Evolutionary conservation across 2,888 invertebrate species (phyloP), one percentile per base, ranked within the genome.

Genomic region (Phengaris alcon): DNA sequence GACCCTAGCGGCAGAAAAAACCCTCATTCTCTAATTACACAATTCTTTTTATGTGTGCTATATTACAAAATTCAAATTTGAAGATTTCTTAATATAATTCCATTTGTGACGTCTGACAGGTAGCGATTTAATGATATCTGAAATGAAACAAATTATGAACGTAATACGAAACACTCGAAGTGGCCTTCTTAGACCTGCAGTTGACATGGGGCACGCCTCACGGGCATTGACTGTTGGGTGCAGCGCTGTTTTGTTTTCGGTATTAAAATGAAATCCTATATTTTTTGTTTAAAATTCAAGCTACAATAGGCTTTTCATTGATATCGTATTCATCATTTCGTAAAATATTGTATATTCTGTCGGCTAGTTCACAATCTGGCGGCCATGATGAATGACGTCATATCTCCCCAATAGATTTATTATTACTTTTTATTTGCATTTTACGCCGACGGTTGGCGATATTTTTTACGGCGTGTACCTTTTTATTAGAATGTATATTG

Each of bases 401-500:
- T 64, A 64, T 64, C 35, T 64, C 12, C 64, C 7, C 64, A 35
- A 64, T 64, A 64, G 35, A 64, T 35, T 64, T 44, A 64, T 64
- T 64, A 35, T 12, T 35, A 2, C 35, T 64, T 59, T 64, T 64
- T 64, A 64, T 64, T 64, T 64, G 10, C 64, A 35, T 13, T 64
- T 22, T 44, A 35, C 6, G 64, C 64, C 35, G 12, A 64, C 35
- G 35, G 12, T 44, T 64, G 64, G 12, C 64, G 64, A 13, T 64
- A 44, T 64, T 35, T 64, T 64, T 64, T 44, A 64, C 44, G 64
- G 64, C 64, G 35, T 64, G 35, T 44, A 64, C 64, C 64, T 64
- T 64, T 64, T 64, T 64, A 44, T 64, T 64, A 64, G 64, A 35
- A 64, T 64, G 35, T 64, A 64, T 44, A 64, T 64, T 35, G 64